Base-by-base conservation (phyloP, 1,140 invertebrate genomes). In the Pemphigus obesinymphae region DNA sequence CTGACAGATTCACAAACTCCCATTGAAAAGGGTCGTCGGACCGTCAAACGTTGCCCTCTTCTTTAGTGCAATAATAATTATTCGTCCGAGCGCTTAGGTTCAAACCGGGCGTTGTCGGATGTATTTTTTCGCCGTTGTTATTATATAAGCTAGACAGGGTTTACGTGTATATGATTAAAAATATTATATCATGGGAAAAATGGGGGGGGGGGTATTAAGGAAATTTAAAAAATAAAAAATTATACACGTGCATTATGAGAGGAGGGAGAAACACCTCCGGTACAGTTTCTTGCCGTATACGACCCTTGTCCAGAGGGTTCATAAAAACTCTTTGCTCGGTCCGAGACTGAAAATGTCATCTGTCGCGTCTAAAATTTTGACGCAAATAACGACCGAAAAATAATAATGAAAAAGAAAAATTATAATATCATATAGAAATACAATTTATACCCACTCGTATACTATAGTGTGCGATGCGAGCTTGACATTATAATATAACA, bases 11-110 rank as follows among this genome's bases (percentile, higher is more conserved):
- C 37, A 17, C 53, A 63, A 61, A 63, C n/a, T 58, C 76, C 7
- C 76, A 15, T 80, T 80, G 76, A 80, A 80, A 80, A 80, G 76
- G 76, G 76, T 80, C 76, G n/a, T 23, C 55, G 20, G 55, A 63
- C 76, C 76, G 76, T 80, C 76, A 80, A 80, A 61, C 37, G 43
- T n/a, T 13, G 40, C 43, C 23, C 53, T 78, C 29, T 55, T 43
- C 75, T 78, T 78, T 40, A 43, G 53, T 40, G 11, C 75, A 78
- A 43, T 58, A 78, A 78, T 58, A 61, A 78, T 78, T 78, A 58
- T 78, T 78, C 53, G 75, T 78, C 23, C 23, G 29, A 15, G 13
- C 31, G 53, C n/a, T 75, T 76, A 53, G 34, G n/a, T 61, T 29
- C 15, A 15, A 80, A 11, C 55, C 37, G 23, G n/a, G n/a, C n/a